A percentile compares a stretch with the other conserved stretches of the same genome.
These are phyloP conservation scores for Iphiclides podalirius DNA, from an alignment of 2,888 invertebrate species.

Conservation along the genomic window DNA sequence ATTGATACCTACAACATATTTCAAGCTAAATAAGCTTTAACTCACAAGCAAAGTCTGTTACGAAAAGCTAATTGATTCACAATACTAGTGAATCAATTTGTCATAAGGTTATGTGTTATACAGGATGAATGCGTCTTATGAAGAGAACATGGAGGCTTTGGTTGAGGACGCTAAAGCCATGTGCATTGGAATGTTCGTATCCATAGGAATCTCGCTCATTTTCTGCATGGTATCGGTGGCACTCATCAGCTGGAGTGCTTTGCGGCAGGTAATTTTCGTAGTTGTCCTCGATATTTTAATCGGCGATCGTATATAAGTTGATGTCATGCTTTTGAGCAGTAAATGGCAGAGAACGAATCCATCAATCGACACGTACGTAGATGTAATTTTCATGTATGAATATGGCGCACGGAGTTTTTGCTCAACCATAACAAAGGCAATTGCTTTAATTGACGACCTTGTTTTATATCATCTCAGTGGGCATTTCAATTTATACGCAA, in stretches of 20 bases:
- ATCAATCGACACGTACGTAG: not conserved
- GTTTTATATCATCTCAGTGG: conserved; percentile 40
- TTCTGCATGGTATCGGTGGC: conserved; percentile 73
- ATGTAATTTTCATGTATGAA: not conserved
- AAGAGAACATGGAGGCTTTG: conserved; percentile 75
- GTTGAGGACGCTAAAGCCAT: conserved; percentile 77
- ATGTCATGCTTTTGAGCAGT: no score
- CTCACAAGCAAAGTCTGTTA: no score
- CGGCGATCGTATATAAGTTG: not conserved
- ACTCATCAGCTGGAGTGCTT: conserved; percentile 80
- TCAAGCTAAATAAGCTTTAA: no score
- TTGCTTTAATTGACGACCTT: conserved; percentile 59
- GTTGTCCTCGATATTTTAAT: no score
- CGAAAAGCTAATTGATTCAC: no score
- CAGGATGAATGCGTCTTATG: conserved; percentile 66
- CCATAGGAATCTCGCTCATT: conserved; percentile 49
- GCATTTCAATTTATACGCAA: conserved; percentile 31
- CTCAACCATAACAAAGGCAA: conserved; percentile 38
- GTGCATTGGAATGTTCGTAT: conserved; percentile 68
- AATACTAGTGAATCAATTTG: no score
- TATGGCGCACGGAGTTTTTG: conserved; percentile 27
- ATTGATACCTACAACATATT: no score
- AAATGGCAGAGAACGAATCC: not conserved
- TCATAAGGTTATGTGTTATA: no score
- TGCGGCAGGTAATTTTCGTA: conserved; percentile 60